Percentiles rank a stretch among this genome's conserved stretches.
These are phyloP conservation scores for Caenorhabditis afra DNA, from an alignment of 2,888 invertebrate genomes.

Conservation along the genomic window DNA sequence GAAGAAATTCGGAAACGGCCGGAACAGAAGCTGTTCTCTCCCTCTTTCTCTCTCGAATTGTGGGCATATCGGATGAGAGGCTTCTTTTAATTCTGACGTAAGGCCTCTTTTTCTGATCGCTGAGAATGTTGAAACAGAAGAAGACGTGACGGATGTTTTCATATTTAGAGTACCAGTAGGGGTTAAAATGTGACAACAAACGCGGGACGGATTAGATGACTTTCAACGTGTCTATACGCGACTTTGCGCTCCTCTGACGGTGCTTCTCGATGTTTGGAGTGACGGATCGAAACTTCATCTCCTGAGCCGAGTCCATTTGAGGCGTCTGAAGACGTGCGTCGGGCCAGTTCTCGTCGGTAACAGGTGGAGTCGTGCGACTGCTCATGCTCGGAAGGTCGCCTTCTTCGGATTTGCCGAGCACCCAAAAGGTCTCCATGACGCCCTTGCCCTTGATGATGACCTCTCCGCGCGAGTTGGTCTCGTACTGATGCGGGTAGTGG, in stretches of 20 bases:
- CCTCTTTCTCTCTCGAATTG: too few species aligned
- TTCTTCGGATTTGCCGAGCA: slow-evolving; percentile 35
- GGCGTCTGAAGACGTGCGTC: too few species aligned
- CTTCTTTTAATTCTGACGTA: too few species aligned
- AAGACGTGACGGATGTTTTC: too few species aligned
- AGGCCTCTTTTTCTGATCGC: too few species aligned
- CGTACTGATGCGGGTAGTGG: slow-evolving; percentile 72
- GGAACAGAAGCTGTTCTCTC: too few species aligned
- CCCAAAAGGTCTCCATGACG: slow-evolving; percentile 64
- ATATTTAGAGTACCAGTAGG: too few species aligned
- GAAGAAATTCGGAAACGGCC: too few species aligned
- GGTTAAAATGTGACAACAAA: too few species aligned
- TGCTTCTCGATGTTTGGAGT: background rate
- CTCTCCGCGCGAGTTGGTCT: slow-evolving; percentile 74
- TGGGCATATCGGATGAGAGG: too few species aligned
- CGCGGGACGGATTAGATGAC: background rate
- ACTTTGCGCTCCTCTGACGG: slow-evolving; percentile 2
- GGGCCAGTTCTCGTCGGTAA: slow-evolving; percentile 24
- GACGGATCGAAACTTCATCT: background rate
- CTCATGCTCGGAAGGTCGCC: slow-evolving; percentile 10
- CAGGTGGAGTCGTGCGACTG: slow-evolving; percentile 32
- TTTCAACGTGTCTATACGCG: slow-evolving; percentile 42
- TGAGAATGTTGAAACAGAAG: too few species aligned
- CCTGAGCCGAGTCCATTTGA: background rate
- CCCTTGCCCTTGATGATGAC: slow-evolving; percentile 71